Evolutionary conservation across 2,888 invertebrate species (phyloP), one percentile per base, ranked within the genome.

Genomic region (Acrocyrtus sp.): DNA sequence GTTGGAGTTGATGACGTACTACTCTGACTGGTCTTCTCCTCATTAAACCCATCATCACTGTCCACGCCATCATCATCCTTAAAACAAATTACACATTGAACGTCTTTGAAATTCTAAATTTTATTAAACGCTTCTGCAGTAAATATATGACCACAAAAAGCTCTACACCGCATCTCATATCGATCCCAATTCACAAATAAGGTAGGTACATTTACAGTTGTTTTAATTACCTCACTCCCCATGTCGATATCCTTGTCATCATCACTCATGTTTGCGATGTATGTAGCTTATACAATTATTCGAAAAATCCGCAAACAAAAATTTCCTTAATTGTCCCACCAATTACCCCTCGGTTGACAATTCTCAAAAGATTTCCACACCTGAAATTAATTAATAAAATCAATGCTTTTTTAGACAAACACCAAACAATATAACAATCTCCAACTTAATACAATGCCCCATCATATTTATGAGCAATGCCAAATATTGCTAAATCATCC

Each of bases 171-270:
- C 43, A 48, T 6, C 10, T 39, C 22, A 43, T 34, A 17, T 54
- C 53, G 45, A 29, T 43, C 27, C 29, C 21, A 26, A 26, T 34
- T 24, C 2, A 26, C 47, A 3, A 12, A 34, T n/a, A 17, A 41
- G n/a, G n/a, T n/a, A n/a, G n/a, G n/a, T n/a, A n/a, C n/a, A n/a
- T n/a, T n/a, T n/a, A n/a, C n/a, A n/a, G n/a, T n/a, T n/a, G n/a
- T n/a, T 21, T 29, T 82, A 90, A 93, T 90, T 88, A 95, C 95
- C 88, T 95, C 95, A 88, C 95, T 96, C 88, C 95, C 95, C 83
- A 95, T 92, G 86, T 96, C 96, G 85, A 95, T 93, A 86, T 96
- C 95, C 83, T 94, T 89, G 85, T 96, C 96, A 86, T 96, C 96
- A 86, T 96, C 96, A 86, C 95, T 95, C 94, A 96, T 95, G 83